Conservation (phyloP, 2,797 vertebrate species). For the Dromococcyx pavoninus region DNA sequence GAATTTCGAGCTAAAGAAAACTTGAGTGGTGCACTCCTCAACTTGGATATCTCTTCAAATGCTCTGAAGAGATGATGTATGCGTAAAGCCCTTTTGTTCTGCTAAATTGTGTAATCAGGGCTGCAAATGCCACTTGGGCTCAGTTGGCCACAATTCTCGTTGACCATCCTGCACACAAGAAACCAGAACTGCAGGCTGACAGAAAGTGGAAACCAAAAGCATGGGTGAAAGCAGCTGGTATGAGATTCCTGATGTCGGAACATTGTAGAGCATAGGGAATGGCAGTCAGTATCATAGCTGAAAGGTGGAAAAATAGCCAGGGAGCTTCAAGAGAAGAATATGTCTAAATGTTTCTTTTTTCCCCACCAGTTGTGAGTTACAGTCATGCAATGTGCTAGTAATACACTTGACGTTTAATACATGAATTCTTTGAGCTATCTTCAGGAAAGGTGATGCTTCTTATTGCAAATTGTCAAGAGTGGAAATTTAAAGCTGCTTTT, state of each 20-base stretch:
- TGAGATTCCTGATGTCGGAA: neutral
- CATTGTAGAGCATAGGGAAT: neutral
- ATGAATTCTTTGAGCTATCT: neutral
- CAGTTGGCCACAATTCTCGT: neutral
- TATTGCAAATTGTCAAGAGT: neutral
- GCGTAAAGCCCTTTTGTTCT: neutral
- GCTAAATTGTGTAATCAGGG: rapidly evolving
- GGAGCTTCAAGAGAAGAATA: neutral
- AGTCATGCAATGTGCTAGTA: neutral
- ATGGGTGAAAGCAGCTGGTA: neutral
- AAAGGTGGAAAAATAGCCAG: neutral
- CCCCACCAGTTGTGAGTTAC: neutral
- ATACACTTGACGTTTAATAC: neutral
- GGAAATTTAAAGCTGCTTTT: neutral
- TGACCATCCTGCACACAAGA: neutral
- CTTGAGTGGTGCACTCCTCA: neutral
- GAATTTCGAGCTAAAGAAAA: neutral
- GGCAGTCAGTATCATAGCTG: neutral
- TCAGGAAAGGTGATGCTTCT: neutral
- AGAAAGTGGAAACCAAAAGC: neutral
- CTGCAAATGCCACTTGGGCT: neutral
- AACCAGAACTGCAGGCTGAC: neutral
- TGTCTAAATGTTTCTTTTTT: neutral
- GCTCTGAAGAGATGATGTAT: neutral
- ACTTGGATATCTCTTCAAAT: neutral